Evolutionary conservation across 1,140 invertebrate genomes (phyloP).

Genomic region (Diorhabda sublineata): DNA sequence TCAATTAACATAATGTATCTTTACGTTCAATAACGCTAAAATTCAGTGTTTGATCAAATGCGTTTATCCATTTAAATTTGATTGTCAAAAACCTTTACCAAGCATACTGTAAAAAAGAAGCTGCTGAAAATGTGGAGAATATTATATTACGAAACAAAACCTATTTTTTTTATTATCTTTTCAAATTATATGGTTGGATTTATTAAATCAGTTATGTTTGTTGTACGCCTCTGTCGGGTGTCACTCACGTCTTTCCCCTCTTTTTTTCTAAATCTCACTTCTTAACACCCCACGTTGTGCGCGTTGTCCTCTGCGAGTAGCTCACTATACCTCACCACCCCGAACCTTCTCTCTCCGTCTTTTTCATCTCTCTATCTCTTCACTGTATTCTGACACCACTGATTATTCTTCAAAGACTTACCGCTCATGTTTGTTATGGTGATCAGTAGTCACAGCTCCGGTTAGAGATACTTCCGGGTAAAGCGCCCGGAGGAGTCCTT

Average conservation of each 20-base stretch:
- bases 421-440: slow-evolving; percentile 16
- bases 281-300: slow-evolving; percentile 23
- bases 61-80: no score
- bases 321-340: slow-evolving; percentile 1
- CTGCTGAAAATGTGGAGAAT: no score
- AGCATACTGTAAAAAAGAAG: no score
- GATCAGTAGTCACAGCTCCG: slow-evolving; percentile 10
- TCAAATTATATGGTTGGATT: no score
- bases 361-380: slow-evolving; percentile 8
- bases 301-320: slow-evolving; percentile 12
- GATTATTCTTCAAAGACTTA: slow-evolving; percentile 24
- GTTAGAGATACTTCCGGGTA: slow-evolving; percentile 13
- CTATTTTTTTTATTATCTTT: no score
- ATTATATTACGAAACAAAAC: no score
- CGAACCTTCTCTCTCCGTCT: neutral
- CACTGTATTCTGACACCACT: slow-evolving; percentile 29
- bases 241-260: slow-evolving; percentile 14
- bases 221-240: slow-evolving; percentile 8
- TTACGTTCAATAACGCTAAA: no score
- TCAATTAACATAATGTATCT: no score
- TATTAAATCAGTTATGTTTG: neutral
- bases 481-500: neutral
- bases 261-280: slow-evolving; percentile 14
- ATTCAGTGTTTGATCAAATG: no score
- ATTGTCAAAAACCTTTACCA: no score